Conservation (phyloP, 2,113 vertebrate genomes). For the Alces alces region DNA sequence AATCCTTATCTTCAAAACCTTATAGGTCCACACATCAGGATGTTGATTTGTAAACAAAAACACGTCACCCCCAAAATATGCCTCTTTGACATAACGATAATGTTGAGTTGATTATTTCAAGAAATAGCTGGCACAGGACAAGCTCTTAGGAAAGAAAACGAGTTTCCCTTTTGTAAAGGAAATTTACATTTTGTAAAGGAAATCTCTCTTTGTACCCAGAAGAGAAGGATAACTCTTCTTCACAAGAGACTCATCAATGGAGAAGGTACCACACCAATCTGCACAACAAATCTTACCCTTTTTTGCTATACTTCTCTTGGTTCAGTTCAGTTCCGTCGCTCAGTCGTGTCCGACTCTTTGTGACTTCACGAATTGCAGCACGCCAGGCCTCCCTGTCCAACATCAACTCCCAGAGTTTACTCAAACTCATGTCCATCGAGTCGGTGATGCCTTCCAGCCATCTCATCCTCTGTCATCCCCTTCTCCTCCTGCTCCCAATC, state of each 20-base stretch:
- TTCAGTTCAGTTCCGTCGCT: not conserved
- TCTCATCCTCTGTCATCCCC: no score
- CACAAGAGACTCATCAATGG: not conserved
- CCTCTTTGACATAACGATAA: not conserved
- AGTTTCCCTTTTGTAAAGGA: not conserved
- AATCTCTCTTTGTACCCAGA: not conserved
- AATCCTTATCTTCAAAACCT: not conserved
- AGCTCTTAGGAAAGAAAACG: not conserved
- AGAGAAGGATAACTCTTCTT: not conserved
- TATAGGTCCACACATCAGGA: not conserved
- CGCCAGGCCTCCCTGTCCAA: no score
- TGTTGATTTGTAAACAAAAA: not conserved
- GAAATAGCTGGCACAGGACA: not conserved
- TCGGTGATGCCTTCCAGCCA: no score
- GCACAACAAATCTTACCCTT: not conserved
- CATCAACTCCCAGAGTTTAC: no score
- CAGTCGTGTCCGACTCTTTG: no score
- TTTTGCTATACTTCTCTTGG: not conserved
- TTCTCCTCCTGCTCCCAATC: no score
- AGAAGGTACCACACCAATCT: not conserved
- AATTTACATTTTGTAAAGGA: not conserved
- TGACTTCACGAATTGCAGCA: no score
- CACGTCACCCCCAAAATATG: not conserved
- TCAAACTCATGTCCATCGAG: no score
- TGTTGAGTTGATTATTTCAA: not conserved